phyloP scores from a whole-genome alignment of 2,113 vertebrate species.

The Turnix velox region DNA sequence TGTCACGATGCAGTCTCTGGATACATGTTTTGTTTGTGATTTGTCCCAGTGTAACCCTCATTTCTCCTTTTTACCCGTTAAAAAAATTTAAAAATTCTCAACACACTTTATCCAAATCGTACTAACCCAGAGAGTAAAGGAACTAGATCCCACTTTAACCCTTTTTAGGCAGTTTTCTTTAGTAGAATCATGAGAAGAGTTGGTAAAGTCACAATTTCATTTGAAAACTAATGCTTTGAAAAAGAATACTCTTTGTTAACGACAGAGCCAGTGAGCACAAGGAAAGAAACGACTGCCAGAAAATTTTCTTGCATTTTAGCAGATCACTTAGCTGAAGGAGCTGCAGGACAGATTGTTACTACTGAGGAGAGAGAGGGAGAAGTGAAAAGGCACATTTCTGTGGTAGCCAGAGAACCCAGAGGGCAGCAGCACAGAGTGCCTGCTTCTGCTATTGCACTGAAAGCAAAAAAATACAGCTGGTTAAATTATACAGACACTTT shows the following conservation, averaged over 20 bases:
- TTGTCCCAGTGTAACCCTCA: not conserved
- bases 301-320: not conserved
- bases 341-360: not conserved
- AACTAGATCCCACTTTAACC: not conserved
- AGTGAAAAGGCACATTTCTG: not conserved
- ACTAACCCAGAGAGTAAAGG: not conserved
- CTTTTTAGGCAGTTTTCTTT: not conserved
- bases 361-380: not conserved
- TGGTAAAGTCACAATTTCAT: not conserved
- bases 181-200: not conserved
- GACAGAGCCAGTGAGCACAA: not conserved
- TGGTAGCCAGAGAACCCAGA: not conserved
- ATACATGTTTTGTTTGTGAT: not conserved
- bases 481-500: not conserved
- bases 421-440: not conserved
- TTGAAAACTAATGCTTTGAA: not conserved
- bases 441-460: not conserved
- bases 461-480: not conserved
- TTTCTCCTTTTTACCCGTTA: not conserved
- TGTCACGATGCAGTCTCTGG: not conserved
- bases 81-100: not conserved
- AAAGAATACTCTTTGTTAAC: not conserved
- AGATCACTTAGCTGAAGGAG: not conserved
- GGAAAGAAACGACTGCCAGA: not conserved
- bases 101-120: not conserved